These are phyloP conservation scores for Phoxinus phoxinus DNA, from an alignment of 2,113 vertebrate species.

Conservation along the genomic window DNA sequence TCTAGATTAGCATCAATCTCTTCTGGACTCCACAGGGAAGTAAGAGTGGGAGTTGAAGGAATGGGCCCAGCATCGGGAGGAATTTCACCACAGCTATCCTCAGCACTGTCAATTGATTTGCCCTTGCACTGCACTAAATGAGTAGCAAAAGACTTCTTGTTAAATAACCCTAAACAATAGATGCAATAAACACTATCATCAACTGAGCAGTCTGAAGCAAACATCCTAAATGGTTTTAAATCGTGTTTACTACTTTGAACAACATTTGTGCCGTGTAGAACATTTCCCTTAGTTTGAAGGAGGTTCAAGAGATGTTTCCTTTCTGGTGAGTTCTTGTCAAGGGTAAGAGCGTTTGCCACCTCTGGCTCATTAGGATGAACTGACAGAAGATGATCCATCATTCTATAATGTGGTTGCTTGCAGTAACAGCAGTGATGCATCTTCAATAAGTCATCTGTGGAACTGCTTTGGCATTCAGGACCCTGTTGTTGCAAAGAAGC, in stretches of 20 bases:
- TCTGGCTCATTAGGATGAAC: conserved; percentile 36
- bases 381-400: conserved; percentile 39
- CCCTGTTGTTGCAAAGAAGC: background rate
- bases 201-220: background rate
- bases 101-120: conserved; percentile 13
- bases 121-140: conserved; percentile 28
- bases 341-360: conserved; percentile 42
- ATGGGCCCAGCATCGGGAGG: background rate
- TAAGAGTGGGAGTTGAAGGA: background rate
- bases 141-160: conserved; percentile 26
- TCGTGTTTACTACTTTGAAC: background rate
- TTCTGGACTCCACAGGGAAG: background rate
- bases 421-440: conserved; percentile 49
- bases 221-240: background rate
- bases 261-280: conserved; percentile 14
- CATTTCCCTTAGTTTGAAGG: conserved; percentile 36
- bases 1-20: background rate
- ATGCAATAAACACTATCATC: conserved; percentile 22
- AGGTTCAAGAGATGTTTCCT: conserved; percentile 35
- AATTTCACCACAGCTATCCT: conserved; percentile 17
- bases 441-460: conserved; percentile 20
- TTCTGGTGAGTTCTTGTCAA: conserved; percentile 43
- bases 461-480: background rate
- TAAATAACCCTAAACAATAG: conserved; percentile 43
- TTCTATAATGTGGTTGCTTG: conserved; percentile 22